phyloP scores from a whole-genome alignment of 1,140 invertebrate genomes.

The Metaphire vulgaris region DNA sequence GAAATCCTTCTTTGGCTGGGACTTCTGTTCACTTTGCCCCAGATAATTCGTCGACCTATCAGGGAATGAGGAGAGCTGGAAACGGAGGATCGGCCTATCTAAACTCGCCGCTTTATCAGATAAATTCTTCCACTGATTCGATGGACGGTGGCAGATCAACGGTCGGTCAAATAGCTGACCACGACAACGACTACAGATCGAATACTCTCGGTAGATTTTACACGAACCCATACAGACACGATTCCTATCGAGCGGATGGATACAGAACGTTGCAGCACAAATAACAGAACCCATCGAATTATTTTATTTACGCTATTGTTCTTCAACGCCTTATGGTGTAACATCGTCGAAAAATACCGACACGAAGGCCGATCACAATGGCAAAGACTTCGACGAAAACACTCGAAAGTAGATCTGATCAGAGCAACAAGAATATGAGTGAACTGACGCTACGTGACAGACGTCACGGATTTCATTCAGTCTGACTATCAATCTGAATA shows the following conservation, averaged over 20 bases:
- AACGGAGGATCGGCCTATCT: background rate
- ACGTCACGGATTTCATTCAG: too few relatives aligned
- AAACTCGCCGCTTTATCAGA: background rate
- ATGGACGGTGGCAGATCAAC: background rate
- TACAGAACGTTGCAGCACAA: background rate
- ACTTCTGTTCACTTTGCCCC: background rate
- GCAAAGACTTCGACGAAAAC: too few relatives aligned
- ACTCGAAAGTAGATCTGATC: too few relatives aligned
- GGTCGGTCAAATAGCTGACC: too few relatives aligned
- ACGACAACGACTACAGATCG: background rate
- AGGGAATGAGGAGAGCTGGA: background rate
- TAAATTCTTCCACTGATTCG: background rate
- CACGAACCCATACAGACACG: slow-evolving; percentile 1
- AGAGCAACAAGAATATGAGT: too few relatives aligned
- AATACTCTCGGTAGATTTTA: background rate
- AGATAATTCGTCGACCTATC: background rate
- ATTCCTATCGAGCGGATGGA: background rate
- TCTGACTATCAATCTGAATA: too few relatives aligned
- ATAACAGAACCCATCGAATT: too few relatives aligned
- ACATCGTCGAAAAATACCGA: too few relatives aligned
- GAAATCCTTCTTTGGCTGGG: background rate
- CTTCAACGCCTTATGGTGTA: too few relatives aligned
- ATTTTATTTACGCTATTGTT: too few relatives aligned
- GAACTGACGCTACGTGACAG: too few relatives aligned
- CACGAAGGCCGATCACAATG: too few relatives aligned